Percentiles rank a stretch among this genome's conserved stretches.
These are phyloP conservation scores for Bemisia tabaci DNA, from an alignment of 1,140 invertebrate species.

Conservation along the genomic window DNA sequence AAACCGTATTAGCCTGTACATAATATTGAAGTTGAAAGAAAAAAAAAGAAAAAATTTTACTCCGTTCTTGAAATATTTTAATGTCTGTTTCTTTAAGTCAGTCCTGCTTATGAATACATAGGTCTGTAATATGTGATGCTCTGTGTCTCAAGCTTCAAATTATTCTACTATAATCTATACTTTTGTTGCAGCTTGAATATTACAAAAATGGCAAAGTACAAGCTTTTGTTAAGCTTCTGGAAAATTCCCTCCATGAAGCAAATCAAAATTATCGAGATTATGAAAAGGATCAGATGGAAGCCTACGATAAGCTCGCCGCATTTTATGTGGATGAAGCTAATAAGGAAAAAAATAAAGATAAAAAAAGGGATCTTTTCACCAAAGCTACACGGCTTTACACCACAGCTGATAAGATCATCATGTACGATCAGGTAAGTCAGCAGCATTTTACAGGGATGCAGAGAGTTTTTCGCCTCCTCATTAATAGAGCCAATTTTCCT, in stretches of 20 bases:
- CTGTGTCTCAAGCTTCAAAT: too few species aligned
- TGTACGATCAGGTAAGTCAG: slow-evolving; percentile 85
- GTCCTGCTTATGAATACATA: too few species aligned
- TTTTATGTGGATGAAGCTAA: slow-evolving; percentile 97
- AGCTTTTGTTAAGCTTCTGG: slow-evolving; percentile 89
- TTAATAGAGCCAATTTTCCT: too few species aligned
- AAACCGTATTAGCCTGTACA: too few species aligned
- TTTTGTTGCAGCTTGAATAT: slow-evolving; percentile 69
- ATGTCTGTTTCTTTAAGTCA: too few species aligned
- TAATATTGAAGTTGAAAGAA: too few species aligned
- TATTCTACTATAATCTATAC: too few species aligned
- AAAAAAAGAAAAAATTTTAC: too few species aligned
- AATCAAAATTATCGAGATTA: slow-evolving; percentile 79
- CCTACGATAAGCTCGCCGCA: slow-evolving; percentile 89
- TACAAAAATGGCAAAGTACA: slow-evolving; percentile 85
- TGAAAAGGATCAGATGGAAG: slow-evolving; percentile 94
- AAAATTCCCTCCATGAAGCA: slow-evolving; percentile 71
- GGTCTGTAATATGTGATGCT: too few species aligned
- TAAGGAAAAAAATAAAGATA: slow-evolving; percentile 89
- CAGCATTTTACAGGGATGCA: slow-evolving; percentile 7
- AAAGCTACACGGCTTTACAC: slow-evolving; percentile 96
- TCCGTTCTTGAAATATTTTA: too few species aligned
- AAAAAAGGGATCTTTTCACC: slow-evolving; percentile 86
- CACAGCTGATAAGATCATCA: slow-evolving; percentile 97
- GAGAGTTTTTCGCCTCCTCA: too few species aligned